Evolutionary conservation across 2,888 invertebrate genomes (phyloP), one percentile per base, ranked within the genome.

Genomic region (Rhyacophila evoluta): DNA sequence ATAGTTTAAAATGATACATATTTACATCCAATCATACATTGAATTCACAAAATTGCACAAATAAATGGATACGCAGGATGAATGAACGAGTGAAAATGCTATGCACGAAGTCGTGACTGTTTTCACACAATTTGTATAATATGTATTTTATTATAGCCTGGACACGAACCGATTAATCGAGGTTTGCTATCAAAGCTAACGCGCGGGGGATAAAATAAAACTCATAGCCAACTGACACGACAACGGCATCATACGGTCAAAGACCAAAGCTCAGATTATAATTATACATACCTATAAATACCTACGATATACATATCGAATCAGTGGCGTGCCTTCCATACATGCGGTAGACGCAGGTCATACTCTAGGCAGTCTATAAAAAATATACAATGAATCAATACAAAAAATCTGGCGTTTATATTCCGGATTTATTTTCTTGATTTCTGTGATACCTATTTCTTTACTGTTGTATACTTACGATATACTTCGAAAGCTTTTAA

Each of bases 101-200:
- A 15, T 19, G 55, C 19, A 55, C 55, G 4, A 55, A 41, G 19
- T 55, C 55, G 55, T 55, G 55, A 55, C 55, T 25, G 15, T 55
- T 55, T 55, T 55, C 55, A 19, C 55, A 55, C 55, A n/a, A 55
- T 55, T n/a, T n/a, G n/a, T n/a, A n/a, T n/a, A n/a, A n/a, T n/a
- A n/a, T n/a, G n/a, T n/a, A n/a, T n/a, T 55, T 55, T 55, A 19
- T 8, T 55, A 55, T 25, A 55, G 55, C 55, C 25, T 19, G 55
- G 55, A 55, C 55, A 55, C 55, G 55, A 55, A 55, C 55, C 55
- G 55, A 55, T 55, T 55, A 55, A 55, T 55, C 55, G 15, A 55
- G 39, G 15, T 12, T 10, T 55, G 55, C 55, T 19, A 55, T 55
- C 55, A 55, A 55, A 10, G 19, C 10, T 19, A 55, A 15, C 19